Percentiles rank a stretch among this genome's conserved stretches.
Conservation (phyloP, 2,888 invertebrate genomes). For the Archips crataeganus region DNA sequence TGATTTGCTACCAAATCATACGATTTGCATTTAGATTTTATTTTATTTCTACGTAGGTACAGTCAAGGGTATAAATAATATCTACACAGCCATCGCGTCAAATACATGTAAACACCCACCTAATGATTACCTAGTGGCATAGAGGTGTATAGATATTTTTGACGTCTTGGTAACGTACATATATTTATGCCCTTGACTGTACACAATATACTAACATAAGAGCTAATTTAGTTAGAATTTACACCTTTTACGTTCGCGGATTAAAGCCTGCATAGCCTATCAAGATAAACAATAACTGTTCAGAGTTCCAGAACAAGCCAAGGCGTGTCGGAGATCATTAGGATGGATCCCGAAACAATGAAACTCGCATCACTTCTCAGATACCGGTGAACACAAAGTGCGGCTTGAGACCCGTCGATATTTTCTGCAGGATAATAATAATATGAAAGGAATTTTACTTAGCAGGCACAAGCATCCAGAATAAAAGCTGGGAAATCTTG, state of each 20-base stretch:
- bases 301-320: not conserved
- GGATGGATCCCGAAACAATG: conserved; percentile 31
- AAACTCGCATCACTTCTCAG: conserved; percentile 31
- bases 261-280: conserved; percentile 6
- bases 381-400: conserved; percentile 5
- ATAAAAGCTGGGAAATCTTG: conserved; percentile 5
- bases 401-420: conserved; percentile 17
- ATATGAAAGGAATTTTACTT: conserved; percentile 8
- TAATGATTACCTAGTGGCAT: too few relatives aligned
- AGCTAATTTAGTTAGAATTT: not conserved
- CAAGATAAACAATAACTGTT: conserved; percentile 23
- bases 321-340: conserved; percentile 19
- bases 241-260: not conserved
- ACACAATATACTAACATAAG: too few relatives aligned
- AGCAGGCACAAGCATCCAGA: conserved; percentile 6
- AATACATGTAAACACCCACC: too few relatives aligned
- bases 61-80: too few relatives aligned
- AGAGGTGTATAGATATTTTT: too few relatives aligned
- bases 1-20: not conserved
- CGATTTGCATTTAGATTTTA: not conserved
- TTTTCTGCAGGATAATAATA: conserved; percentile 14
- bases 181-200: too few relatives aligned
- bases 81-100: not conserved
- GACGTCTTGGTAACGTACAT: too few relatives aligned
- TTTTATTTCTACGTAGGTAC: not conserved